Conservation (phyloP, 2,888 invertebrate species). For the Leptinotarsa peninsularis region DNA sequence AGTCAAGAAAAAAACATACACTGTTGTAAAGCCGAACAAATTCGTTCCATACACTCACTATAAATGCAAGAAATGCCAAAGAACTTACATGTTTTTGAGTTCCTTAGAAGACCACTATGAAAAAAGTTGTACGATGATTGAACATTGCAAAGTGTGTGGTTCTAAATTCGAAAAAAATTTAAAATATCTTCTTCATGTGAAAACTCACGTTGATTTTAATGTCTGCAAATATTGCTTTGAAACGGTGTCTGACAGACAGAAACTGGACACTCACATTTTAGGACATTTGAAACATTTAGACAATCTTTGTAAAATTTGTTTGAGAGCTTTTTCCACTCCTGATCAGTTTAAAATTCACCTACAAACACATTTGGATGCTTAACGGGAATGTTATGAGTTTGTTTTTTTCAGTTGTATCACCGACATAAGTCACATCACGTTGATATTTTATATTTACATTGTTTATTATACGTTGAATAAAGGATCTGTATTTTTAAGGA, state of each 20-base stretch:
- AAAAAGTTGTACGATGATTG: slow-evolving; percentile 20
- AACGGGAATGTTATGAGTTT: background rate
- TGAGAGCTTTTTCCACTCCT: slow-evolving; percentile 26
- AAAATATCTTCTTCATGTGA: slow-evolving; percentile 23
- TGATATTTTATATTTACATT: too few relatives aligned
- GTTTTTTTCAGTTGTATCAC: background rate
- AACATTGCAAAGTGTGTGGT: slow-evolving; percentile 23
- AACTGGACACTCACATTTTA: slow-evolving; percentile 25
- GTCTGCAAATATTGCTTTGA: slow-evolving; percentile 37
- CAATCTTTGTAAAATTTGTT: slow-evolving; percentile 35
- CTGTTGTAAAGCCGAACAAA: slow-evolving; percentile 11
- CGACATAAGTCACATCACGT: too few relatives aligned
- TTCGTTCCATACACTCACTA: slow-evolving; percentile 27
- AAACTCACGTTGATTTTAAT: slow-evolving; percentile 19
- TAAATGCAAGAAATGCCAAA: slow-evolving; percentile 32
- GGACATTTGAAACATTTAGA: slow-evolving; percentile 35
- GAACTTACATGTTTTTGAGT: slow-evolving; percentile 23
- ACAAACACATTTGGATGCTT: slow-evolving; percentile 25
- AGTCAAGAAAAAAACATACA: background rate
- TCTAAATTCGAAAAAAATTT: slow-evolving; percentile 23
- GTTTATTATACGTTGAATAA: too few relatives aligned
- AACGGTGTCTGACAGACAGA: background rate
- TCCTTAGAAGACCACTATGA: slow-evolving; percentile 23
- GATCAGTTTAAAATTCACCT: slow-evolving; percentile 30
- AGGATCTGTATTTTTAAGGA: too few relatives aligned